Evolutionary conservation across 1,140 invertebrate species (phyloP).

Genomic region (Steinernema feltiae): DNA sequence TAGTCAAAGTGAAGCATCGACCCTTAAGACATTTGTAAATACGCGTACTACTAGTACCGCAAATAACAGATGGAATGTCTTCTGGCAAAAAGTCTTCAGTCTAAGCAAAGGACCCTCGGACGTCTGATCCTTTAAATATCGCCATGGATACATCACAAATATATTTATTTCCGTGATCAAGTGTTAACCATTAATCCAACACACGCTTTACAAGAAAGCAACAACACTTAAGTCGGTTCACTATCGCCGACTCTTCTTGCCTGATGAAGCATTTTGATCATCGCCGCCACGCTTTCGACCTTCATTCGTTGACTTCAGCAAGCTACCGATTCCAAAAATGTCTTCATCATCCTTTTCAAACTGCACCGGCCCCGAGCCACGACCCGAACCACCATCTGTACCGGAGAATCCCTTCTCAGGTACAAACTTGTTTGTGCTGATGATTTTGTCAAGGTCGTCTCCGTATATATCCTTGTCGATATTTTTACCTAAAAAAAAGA

Average conservation of each 20-base stretch:
- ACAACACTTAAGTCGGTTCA: too few relatives aligned
- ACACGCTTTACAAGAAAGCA: too few relatives aligned
- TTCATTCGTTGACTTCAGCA: not conserved
- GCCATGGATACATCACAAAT: too few relatives aligned
- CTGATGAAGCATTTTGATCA: not conserved
- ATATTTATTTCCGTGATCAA: not conserved
- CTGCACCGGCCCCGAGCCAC: conserved; percentile 77
- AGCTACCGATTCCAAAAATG: not conserved
- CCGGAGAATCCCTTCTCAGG: conserved; percentile 93
- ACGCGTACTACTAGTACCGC: not conserved
- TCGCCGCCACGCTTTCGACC: not conserved
- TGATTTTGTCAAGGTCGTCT: conserved; percentile 76
- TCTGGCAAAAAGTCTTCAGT: not conserved
- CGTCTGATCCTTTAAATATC: too few relatives aligned
- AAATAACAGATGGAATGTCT: not conserved
- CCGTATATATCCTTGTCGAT: conserved; percentile 83
- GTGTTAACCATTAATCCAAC: not conserved
- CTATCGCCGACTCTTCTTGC: not conserved
- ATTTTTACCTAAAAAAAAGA: too few relatives aligned
- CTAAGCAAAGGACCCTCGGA: too few relatives aligned
- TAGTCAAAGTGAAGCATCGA: not conserved
- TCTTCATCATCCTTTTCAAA: not conserved
- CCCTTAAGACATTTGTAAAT: not conserved
- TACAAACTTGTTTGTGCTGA: conserved; percentile 85
- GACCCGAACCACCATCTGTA: conserved; percentile 67